These are phyloP conservation scores for Patella ulyssiponensis DNA, from an alignment of 2,888 invertebrate genomes.

Conservation along the genomic window DNA sequence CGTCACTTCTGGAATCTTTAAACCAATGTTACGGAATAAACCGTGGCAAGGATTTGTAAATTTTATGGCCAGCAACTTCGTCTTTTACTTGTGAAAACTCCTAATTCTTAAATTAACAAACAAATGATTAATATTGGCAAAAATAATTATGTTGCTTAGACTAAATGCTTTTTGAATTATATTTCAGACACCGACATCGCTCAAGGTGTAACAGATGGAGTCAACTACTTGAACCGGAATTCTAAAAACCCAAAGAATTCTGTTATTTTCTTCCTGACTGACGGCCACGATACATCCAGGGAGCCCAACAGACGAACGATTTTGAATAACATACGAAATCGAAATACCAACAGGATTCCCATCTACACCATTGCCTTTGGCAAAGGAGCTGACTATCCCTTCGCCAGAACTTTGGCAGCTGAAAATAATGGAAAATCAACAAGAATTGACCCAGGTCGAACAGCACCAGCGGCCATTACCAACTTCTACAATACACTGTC, in stretches of 20 bases:
- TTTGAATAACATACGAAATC: conserved; percentile 33
- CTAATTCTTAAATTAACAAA: no score
- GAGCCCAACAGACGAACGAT: conserved; percentile 50
- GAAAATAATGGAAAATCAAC: background rate
- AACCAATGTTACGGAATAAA: no score
- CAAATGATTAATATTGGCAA: no score
- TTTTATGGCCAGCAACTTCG: no score
- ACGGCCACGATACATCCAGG: background rate
- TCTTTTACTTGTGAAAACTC: no score
- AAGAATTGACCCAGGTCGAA: background rate
- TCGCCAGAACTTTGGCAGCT: background rate
- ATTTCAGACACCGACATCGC: background rate
- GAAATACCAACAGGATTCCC: conserved; percentile 32
- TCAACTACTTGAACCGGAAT: background rate
- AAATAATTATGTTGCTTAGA: no score
- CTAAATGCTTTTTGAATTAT: background rate
- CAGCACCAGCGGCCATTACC: background rate
- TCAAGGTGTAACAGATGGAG: background rate
- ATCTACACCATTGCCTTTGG: conserved; percentile 31
- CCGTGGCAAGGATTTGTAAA: no score
- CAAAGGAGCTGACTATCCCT: background rate
- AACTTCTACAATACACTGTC: background rate
- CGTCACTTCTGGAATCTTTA: no score
- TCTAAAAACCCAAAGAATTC: background rate
- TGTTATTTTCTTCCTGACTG: background rate